A percentile compares a stretch with the other conserved stretches of the same genome.
Conservation (phyloP, 2,797 vertebrate genomes). For the Anabas testudineus region DNA sequence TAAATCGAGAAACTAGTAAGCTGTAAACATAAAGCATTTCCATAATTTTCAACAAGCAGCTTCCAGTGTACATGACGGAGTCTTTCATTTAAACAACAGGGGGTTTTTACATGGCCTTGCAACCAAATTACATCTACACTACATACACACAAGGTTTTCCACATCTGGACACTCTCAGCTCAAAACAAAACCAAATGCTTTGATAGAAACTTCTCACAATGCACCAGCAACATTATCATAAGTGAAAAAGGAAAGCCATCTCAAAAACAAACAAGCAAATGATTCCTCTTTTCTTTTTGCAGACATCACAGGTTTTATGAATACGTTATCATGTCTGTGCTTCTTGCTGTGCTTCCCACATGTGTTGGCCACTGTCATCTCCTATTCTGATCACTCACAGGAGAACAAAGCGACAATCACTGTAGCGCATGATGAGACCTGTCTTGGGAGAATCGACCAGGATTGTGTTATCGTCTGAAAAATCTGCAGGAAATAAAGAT, state of each 20-base stretch:
- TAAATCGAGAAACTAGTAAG: conserved; percentile 10
- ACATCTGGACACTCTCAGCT: conserved; percentile 45
- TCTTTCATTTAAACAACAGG: conserved; percentile 32
- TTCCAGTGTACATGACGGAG: background rate
- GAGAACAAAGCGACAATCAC: conserved; percentile 82
- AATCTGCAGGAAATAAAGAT: conserved; percentile 73
- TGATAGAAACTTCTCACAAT: conserved; percentile 48
- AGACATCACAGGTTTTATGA: conserved; percentile 65
- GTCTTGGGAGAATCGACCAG: conserved; percentile 75
- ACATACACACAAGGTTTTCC: conserved; percentile 4
- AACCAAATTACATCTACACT: conserved; percentile 29
- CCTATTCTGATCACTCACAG: conserved; percentile 76
- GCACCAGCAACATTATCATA: conserved; percentile 52
- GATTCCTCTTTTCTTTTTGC: conserved; percentile 62
- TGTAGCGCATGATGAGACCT: conserved; percentile 65
- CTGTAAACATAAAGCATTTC: conserved; percentile 15
- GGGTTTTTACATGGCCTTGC: conserved; percentile 20
- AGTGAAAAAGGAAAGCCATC: conserved; percentile 58
- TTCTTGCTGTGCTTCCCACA: conserved; percentile 61
- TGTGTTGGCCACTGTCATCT: conserved; percentile 70
- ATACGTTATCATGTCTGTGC: conserved; percentile 59
- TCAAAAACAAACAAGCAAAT: conserved; percentile 65
- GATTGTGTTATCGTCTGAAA: conserved; percentile 71
- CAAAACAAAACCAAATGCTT: conserved; percentile 43
- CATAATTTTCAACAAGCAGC: conserved; percentile 25